Evolutionary conservation across 2,113 vertebrate genomes (phyloP), one percentile per base, ranked within the genome.

Genomic region (Dipodomys stephensi): DNA sequence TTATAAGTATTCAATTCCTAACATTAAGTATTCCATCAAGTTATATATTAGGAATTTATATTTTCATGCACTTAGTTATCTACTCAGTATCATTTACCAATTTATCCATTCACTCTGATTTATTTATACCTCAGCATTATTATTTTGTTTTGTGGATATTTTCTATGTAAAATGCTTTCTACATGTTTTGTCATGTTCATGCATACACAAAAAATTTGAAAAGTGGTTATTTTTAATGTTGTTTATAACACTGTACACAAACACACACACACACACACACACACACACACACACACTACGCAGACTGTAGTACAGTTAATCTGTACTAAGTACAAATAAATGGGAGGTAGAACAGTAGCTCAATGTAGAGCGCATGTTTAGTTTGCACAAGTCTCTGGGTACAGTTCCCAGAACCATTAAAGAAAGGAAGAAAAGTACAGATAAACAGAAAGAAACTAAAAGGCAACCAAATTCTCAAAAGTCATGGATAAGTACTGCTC

Each of bases 21-120:
- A 72, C 32, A 91, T 23, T 64, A n/a, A 82, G 32, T 84, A 81
- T 49, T 92, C 77, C 44, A 80, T 69, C 32, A 81, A 94, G 78
- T 57, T 49, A 49, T 12, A 1, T 39, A 57, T 15, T 23, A 86
- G 25, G 74, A 18, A 25, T 76, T 25, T 67, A 7, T 35, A 30
- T 57, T 78, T 72, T 27, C 65, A 10, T 74, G 68, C 68, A 84
- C 65, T 46, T 11, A 62, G 35, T 15, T 64, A 30, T 10, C 60
- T 82, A 9, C 2, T 23, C 87, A 35, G 15, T 13, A 9, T 71
- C 32, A 44, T 27, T 68, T 64, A 35, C 1, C 35, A 46, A 39
- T 46, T 30, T 80, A 53, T 53, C 68, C 46, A 35, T 39, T 83
- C 19, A n/a, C 15, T n/a, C 62, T 53, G 1, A 3, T 73, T 25